Percentiles rank a stretch among this genome's conserved stretches.
phyloP scores from a whole-genome alignment of 2,113 vertebrate genomes.

The Mormyrus lacerda region DNA sequence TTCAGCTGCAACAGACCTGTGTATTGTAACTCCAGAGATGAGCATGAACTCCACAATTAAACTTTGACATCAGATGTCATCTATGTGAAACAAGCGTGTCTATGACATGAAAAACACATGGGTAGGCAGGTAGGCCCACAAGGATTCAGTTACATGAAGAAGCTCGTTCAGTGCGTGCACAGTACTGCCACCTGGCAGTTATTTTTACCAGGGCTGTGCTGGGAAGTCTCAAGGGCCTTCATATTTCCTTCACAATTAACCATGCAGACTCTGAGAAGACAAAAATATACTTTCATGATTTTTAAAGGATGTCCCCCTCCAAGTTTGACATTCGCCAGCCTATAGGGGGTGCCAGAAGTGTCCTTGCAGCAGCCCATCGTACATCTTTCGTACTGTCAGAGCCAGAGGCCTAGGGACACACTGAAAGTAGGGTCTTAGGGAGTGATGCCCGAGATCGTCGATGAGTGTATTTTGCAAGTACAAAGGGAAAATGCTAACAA shows the following conservation, averaged over 20 bases:
- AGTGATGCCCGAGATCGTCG: neutral
- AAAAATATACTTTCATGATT: neutral
- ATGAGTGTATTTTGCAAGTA: neutral
- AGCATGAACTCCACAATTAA: constrained; percentile 4
- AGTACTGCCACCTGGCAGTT: neutral
- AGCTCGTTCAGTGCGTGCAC: neutral
- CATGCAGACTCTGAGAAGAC: neutral
- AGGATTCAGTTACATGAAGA: neutral
- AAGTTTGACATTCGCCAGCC: neutral
- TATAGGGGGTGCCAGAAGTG: neutral
- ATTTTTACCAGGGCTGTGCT: constrained; percentile 1
- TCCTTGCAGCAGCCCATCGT: neutral
- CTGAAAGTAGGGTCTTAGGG: neutral
- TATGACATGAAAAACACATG: neutral
- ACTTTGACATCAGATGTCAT: neutral
- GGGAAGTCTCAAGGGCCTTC: neutral
- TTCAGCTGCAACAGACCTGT: neutral
- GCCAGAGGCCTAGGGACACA: neutral
- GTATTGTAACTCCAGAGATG: neutral
- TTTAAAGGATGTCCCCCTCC: neutral
- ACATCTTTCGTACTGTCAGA: neutral
- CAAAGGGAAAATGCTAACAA: neutral
- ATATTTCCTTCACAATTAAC: neutral
- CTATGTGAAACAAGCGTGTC: neutral
- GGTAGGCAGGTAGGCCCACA: neutral